Evolutionary conservation across 2,888 invertebrate genomes (phyloP), one percentile per base, ranked within the genome.

Genomic region (Calameuta idolon): DNA sequence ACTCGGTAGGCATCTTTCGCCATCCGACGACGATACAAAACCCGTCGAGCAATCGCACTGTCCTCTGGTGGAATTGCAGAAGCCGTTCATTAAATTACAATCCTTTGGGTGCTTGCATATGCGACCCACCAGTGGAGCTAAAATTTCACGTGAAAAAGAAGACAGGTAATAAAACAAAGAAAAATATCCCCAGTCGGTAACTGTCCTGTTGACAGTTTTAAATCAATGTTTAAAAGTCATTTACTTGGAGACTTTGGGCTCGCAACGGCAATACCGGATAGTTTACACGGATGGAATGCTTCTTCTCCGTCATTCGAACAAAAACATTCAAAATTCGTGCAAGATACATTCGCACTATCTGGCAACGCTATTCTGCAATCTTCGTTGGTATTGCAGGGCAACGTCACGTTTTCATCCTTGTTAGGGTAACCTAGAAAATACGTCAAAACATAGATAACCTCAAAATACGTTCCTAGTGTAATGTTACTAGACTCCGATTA

Each of bases 1-100:
- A 88, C 88, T 79, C 79, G 79, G 31, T 11, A 88, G 80, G 34
- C 88, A 88, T 12, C 12, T 35, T 5, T 78, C 80, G 23, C 71
- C 77, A 34, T 80, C 35, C 4, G 0, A 75, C 15, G 87, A 80
- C 23, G 81, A 71, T 0, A 87, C 79, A 33, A 75, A 85, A 11
- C 78, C 79, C 4, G 76, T 79, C 0, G 15, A 2, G 33, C 88
- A 88, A 0, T 69, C 81, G 79, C 88, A 88, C 15, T 85, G 87
- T 0, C 68, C 73, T n/a, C 73, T 82, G 73, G 82, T 84, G 1
- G 75, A 83, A 77, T 88, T 87, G 76, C 88, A 88, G 73, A 77
- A 15, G 0, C 82, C 80, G 11, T 85, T 81, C 4, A 37, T 31
- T 0, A 77, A 40, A 12, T 23, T 73, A 69, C 88, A 88, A 5